Evolutionary conservation across 2,888 invertebrate genomes (phyloP), one percentile per base, ranked within the genome.

Genomic region (Pristionchus maxplancki): DNA sequence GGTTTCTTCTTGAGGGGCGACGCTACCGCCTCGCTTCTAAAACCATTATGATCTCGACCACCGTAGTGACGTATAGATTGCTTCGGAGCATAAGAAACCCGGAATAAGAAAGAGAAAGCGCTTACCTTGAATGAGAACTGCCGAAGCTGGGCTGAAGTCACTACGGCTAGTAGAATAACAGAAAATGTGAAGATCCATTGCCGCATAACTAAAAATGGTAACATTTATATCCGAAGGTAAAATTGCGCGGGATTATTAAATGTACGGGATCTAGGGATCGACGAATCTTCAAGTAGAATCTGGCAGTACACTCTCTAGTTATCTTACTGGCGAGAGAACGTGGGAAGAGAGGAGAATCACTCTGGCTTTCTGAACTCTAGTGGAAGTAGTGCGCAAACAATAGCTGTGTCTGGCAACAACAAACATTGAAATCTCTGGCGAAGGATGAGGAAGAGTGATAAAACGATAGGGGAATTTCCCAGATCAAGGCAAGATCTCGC

Each of bases 11-110:
- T 9, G 37, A 4, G 50, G 53, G n/a, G 44, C n/a, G 4, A 53
- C 28, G 81, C 34, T 24, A 81, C 31, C 82, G 31, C 82, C 82
- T 34, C 44, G 37, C 24, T 83, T 83, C 82, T 83, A 24, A 28
- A 82, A 50, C 13, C 1, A 48, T 48, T 4, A 28, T 17, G 15
- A 17, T 24, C 1, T 34, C 2, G 20, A 74, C 8, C 31, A 37
- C 24, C 37, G 6, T 71, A 6, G 31, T 9, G 28, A 15, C 17
- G 6, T 58, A 11, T 58, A 58, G n/a, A n/a, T n/a, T n/a, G n/a
- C n/a, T n/a, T n/a, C n/a, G n/a, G n/a, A n/a, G n/a, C n/a, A n/a
- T n/a, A n/a, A n/a, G n/a, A n/a, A n/a, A n/a, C n/a, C n/a, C n/a
- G n/a, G n/a, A n/a, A n/a, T n/a, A n/a, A n/a, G n/a, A n/a, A n/a